A percentile compares a stretch with the other conserved stretches of the same genome.
Conservation (phyloP, 2,797 vertebrate genomes). For the Cossypha heuglini region DNA sequence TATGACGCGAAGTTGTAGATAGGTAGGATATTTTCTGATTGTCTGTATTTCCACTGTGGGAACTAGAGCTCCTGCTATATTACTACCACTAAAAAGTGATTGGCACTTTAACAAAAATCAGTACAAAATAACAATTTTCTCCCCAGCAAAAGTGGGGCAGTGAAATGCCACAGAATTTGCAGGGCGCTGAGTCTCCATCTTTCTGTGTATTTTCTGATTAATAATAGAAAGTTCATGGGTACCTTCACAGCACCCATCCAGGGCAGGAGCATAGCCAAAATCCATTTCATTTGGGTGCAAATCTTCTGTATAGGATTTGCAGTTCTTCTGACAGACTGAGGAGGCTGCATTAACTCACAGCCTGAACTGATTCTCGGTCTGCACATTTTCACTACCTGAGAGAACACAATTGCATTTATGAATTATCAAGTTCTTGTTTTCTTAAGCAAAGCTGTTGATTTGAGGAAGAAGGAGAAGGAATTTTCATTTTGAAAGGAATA, state of each 20-base stretch:
- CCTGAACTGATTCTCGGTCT: not conserved
- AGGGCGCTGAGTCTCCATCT: not conserved
- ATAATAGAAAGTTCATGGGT: constrained; percentile 2
- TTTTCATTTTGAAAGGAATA: not conserved
- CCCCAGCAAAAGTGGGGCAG: not conserved
- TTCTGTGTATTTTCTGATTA: not conserved
- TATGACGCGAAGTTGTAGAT: not conserved
- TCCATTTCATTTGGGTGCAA: not conserved
- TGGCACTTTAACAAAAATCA: not conserved
- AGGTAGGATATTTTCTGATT: not conserved
- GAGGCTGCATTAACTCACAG: not conserved
- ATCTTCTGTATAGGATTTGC: constrained; percentile 35
- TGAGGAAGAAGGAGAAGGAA: not conserved
- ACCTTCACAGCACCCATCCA: not conserved
- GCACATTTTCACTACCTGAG: not conserved
- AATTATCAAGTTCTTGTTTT: not conserved
- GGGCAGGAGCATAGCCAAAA: not conserved
- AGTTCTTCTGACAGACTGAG: constrained; percentile 6
- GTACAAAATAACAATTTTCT: not conserved
- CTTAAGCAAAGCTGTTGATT: not conserved
- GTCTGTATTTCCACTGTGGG: not conserved
- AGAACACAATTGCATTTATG: not conserved
- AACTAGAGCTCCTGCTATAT: not conserved
- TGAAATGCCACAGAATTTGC: not conserved
- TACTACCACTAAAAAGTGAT: not conserved